Percentiles rank a stretch among this genome's conserved stretches.
Evolutionary conservation across 2,888 invertebrate species (phyloP).

Genomic region (Agrochola lota): DNA sequence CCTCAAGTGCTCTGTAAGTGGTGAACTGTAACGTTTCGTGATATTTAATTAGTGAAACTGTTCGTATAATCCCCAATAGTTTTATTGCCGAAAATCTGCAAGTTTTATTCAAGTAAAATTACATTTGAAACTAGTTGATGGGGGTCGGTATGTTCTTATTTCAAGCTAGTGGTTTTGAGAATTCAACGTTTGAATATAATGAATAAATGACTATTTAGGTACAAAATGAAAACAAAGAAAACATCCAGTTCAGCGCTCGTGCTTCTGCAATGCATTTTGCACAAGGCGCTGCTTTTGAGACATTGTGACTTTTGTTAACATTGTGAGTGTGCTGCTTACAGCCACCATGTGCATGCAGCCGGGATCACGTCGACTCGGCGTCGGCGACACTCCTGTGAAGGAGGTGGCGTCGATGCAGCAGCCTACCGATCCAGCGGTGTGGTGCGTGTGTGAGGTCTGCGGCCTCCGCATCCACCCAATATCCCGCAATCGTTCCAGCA

Average conservation of each 20-base stretch:
- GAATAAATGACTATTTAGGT: not conserved
- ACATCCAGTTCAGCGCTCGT: not conserved
- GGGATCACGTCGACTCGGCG: not conserved
- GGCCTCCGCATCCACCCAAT: slow-evolving; percentile 32
- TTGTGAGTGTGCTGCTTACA: slow-evolving; percentile 16
- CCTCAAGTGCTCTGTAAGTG: slow-evolving; percentile 20
- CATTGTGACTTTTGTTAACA: slow-evolving; percentile 6
- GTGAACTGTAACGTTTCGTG: not conserved
- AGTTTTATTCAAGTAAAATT: not conserved
- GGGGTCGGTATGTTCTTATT: not conserved
- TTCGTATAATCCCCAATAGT: not conserved
- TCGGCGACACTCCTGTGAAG: not conserved
- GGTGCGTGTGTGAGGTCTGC: slow-evolving; percentile 48
- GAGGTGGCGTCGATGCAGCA: slow-evolving; percentile 1
- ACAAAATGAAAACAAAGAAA: not conserved
- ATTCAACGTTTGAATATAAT: not conserved
- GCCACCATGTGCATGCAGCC: slow-evolving; percentile 8
- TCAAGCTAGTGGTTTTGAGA: not conserved
- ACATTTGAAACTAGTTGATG: not conserved
- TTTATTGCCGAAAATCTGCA: not conserved
- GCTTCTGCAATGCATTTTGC: not conserved
- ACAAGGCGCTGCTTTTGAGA: slow-evolving; percentile 1
- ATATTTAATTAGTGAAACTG: not conserved
- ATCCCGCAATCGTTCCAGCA: not conserved
- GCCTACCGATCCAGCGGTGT: slow-evolving; percentile 17